Evolutionary conservation across 1,140 invertebrate genomes (phyloP).

Genomic region (Lysiphlebus fabarum): DNA sequence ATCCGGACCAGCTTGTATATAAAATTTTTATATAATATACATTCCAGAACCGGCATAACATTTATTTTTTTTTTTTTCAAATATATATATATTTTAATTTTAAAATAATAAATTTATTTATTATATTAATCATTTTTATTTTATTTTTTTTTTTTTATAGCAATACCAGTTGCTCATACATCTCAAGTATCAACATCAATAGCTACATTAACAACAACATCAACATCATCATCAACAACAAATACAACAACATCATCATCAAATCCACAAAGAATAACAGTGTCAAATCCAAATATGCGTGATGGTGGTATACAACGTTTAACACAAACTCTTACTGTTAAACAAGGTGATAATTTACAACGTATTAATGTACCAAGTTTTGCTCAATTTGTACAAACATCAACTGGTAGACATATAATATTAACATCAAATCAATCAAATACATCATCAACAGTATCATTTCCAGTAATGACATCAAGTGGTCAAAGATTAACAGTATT

Average conservation of each 20-base stretch:
- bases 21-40: constrained; percentile 38
- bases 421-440: constrained; percentile 56
- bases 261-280: constrained; percentile 51
- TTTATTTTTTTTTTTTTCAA: neutral
- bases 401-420: constrained; percentile 66
- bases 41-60: constrained; percentile 49
- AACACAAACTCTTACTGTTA: constrained; percentile 49
- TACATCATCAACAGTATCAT: constrained; percentile 41
- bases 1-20: constrained; percentile 48
- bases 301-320: constrained; percentile 45
- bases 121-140: constrained; percentile 5
- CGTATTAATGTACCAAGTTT: constrained; percentile 57
- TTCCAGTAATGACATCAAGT: constrained; percentile 54
- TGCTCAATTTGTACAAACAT: constrained; percentile 68
- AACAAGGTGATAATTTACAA: constrained; percentile 53
- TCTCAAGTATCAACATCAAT: constrained; percentile 1
- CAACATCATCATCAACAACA: constrained; percentile 40
- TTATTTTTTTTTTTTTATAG: constrained; percentile 20
- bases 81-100: neutral
- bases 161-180: constrained; percentile 1
- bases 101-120: constrained; percentile 8
- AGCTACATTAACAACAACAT: constrained; percentile 51
- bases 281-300: constrained; percentile 44
- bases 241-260: constrained; percentile 39
- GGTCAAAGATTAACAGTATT: constrained; percentile 59